Percentiles rank a stretch among this genome's conserved stretches.
These are phyloP conservation scores for Oreochromis grahami DNA, from an alignment of 2,797 vertebrate genomes.

Conservation along the genomic window DNA sequence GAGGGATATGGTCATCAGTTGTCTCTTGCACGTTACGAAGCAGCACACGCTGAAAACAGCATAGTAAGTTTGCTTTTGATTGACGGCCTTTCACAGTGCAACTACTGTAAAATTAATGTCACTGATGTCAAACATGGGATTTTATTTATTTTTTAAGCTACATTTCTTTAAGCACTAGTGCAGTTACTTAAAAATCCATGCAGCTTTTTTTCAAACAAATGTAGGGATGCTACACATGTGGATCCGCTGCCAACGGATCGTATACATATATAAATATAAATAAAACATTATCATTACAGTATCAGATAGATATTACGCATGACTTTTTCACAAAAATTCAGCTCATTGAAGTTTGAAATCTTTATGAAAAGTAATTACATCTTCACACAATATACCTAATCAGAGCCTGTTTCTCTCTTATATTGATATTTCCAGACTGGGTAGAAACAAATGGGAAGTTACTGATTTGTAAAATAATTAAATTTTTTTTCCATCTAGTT, in stretches of 20 bases:
- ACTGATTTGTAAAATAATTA: constrained; percentile 19
- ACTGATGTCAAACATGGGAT: neutral
- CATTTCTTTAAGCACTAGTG: neutral
- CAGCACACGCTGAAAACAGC: neutral
- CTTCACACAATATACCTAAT: neutral
- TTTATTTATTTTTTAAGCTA: neutral
- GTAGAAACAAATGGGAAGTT: constrained; percentile 25
- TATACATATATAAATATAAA: neutral
- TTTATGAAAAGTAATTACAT: neutral
- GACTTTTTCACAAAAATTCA: neutral
- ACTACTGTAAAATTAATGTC: neutral
- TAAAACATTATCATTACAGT: neutral
- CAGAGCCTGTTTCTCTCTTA: constrained; percentile 4
- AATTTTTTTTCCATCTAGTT: neutral
- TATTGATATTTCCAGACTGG: neutral
- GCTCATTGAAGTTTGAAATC: neutral
- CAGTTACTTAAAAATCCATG: neutral
- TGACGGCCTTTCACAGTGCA: neutral
- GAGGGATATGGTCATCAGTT: neutral
- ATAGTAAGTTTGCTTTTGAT: neutral
- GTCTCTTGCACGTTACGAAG: neutral
- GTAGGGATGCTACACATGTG: neutral
- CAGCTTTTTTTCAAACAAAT: neutral
- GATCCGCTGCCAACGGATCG: neutral
- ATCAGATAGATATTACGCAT: neutral